These are phyloP conservation scores for Hybognathus amarus DNA, from an alignment of 2,797 vertebrate genomes.

Conservation along the genomic window DNA sequence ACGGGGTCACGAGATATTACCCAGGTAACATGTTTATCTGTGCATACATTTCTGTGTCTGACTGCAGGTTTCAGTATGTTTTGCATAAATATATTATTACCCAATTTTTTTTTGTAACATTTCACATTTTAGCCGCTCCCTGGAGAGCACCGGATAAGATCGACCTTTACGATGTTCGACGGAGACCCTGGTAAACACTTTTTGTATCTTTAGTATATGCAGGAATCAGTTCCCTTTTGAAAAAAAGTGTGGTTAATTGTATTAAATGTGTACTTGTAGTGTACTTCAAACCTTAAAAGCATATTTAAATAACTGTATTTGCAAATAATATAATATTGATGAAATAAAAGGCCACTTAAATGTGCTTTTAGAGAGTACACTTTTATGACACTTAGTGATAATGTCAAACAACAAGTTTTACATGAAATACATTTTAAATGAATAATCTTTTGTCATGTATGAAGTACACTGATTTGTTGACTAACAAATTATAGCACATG, in stretches of 20 bases:
- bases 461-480: too few species aligned
- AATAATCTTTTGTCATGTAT: too few species aligned
- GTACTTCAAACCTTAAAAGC: not conserved
- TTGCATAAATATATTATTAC: not conserved
- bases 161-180: constrained; percentile 94
- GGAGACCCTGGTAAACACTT: constrained; percentile 91
- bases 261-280: not conserved
- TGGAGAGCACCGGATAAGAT: constrained; percentile 98
- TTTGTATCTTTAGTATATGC: not conserved
- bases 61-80: not conserved
- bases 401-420: too few species aligned
- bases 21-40: constrained; percentile 72
- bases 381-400: not conserved
- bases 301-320: not conserved
- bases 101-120: not conserved
- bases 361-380: too few species aligned
- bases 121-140: constrained; percentile 81
- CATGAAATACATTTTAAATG: too few species aligned
- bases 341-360: not conserved
- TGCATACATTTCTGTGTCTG: not conserved
- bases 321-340: not conserved
- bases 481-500: too few species aligned
- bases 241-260: not conserved
- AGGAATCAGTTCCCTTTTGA: not conserved
- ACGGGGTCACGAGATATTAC: constrained; percentile 95